Conservation (phyloP, 2,113 vertebrate genomes). For the Larimichthys polyactis region DNA sequence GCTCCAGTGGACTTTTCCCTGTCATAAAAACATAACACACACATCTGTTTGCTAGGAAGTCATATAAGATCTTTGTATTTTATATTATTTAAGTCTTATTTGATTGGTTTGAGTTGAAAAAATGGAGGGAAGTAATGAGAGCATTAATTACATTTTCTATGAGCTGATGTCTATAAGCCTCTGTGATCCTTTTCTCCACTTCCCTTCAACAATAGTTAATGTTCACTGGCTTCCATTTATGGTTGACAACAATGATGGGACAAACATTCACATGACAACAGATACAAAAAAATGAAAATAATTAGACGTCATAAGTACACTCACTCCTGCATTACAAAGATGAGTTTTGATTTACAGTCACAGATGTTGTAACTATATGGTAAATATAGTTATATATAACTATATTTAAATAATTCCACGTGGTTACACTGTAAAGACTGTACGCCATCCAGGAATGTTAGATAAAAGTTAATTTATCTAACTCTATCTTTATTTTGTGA, state of each 20-base stretch:
- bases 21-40: conserved; percentile 59
- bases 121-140: neutral
- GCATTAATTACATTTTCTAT: neutral
- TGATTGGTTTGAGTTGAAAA: neutral
- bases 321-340: no score
- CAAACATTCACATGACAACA: neutral
- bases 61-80: conserved; percentile 2
- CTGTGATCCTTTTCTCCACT: neutral
- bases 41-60: conserved; percentile 44
- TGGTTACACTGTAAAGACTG: neutral
- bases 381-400: no score
- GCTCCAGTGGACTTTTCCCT: conserved; percentile 79
- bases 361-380: no score
- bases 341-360: no score
- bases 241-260: conserved; percentile 11
- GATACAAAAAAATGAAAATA: neutral
- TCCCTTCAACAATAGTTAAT: neutral
- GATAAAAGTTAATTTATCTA: no score
- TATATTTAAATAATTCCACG: neutral
- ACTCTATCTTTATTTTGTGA: no score
- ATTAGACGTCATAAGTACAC: neutral
- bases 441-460: neutral
- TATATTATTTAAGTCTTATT: neutral
- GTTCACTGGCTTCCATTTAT: conserved; percentile 20
- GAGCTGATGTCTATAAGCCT: neutral